Evolutionary conservation across 2,797 vertebrate genomes (phyloP).

Genomic region (Sphenopsis melanotis): DNA sequence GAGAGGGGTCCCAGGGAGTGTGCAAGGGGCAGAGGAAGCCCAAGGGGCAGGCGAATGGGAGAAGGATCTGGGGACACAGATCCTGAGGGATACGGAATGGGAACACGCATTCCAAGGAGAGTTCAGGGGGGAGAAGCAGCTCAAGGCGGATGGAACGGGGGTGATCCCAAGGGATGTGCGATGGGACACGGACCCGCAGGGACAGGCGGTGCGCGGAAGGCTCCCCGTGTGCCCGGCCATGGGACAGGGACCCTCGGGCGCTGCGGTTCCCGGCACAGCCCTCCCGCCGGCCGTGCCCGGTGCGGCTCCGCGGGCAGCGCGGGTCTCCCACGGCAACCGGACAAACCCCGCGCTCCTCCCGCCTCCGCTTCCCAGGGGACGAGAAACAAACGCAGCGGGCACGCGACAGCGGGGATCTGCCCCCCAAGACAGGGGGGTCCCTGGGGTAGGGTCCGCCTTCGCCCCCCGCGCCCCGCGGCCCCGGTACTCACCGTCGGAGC

Average conservation of each 20-base stretch:
- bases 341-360: neutral
- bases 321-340: constrained; percentile 52
- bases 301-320: neutral
- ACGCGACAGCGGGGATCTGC: neutral
- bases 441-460: neutral
- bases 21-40: neutral
- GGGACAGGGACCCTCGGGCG: neutral
- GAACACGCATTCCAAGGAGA: neutral
- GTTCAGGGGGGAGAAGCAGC: neutral
- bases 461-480: neutral
- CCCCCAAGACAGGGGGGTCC: neutral
- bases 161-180: neutral
- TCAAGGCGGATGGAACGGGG: accelerated
- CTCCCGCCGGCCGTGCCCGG: too few species aligned
- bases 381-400: neutral
- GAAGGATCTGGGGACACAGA: neutral
- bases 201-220: accelerated
- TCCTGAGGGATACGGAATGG: accelerated
- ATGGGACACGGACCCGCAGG: neutral
- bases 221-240: neutral
- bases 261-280: neutral
- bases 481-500: neutral
- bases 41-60: accelerated
- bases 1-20: too few species aligned
- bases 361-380: neutral